Percentiles rank a stretch among this genome's conserved stretches.
Evolutionary conservation across 1,140 invertebrate species (phyloP).

Genomic region (Drosophila yakuba): DNA sequence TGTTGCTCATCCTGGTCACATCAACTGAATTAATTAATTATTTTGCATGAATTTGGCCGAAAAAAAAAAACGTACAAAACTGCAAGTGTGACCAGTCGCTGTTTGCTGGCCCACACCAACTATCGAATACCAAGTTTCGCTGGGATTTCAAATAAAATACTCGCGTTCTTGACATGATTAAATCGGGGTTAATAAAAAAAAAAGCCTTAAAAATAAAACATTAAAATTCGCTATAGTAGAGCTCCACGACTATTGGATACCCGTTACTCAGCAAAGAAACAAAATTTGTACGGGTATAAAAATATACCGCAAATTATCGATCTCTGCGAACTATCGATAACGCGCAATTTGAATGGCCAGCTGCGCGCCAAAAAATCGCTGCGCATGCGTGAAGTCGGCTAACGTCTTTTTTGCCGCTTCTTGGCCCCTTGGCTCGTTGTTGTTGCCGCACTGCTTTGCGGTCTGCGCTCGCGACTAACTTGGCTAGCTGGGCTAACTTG

Average conservation of each 20-base stretch:
- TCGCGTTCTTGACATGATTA: background rate
- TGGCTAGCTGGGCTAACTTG: constrained; percentile 63
- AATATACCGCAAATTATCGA: background rate
- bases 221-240: too few species aligned
- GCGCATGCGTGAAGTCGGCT: constrained; percentile 33
- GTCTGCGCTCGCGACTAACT: constrained; percentile 57
- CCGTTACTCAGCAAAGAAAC: too few species aligned
- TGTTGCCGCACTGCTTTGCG: constrained; percentile 24
- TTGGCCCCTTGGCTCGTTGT: constrained; percentile 20
- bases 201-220: too few species aligned
- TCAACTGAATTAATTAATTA: background rate
- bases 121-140: background rate
- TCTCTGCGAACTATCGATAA: background rate
- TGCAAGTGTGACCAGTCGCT: background rate
- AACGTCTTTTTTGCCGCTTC: constrained; percentile 10
- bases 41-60: background rate
- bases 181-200: too few species aligned
- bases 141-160: background rate
- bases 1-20: constrained; percentile 6
- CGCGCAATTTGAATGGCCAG: background rate
- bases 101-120: background rate
- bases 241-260: too few species aligned
- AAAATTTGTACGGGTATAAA: too few species aligned
- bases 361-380: constrained; percentile 7
- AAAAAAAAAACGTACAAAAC: background rate